These are phyloP conservation scores for Neolamprologus sp. DNA, from an alignment of 2,113 vertebrate genomes.

Conservation along the genomic window DNA sequence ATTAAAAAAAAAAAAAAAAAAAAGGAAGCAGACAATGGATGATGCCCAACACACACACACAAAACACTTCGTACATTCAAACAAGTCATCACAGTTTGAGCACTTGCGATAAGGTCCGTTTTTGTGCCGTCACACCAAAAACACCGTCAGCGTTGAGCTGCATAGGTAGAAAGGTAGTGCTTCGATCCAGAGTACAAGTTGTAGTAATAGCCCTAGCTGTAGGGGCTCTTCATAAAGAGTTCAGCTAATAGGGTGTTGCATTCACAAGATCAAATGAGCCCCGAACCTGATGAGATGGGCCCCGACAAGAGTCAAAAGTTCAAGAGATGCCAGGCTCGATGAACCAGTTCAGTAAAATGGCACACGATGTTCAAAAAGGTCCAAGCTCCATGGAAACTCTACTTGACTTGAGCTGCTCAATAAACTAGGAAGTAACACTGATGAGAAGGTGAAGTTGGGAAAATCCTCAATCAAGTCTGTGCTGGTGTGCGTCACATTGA, in stretches of 20 bases:
- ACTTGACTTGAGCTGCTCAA: background rate
- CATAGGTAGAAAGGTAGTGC: constrained; percentile 67
- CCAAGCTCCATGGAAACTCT: background rate
- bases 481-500: constrained; percentile 50
- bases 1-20: background rate
- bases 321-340: background rate
- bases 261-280: constrained; percentile 20
- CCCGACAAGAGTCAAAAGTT: background rate
- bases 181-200: constrained; percentile 26
- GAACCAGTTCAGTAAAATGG: constrained; percentile 31
- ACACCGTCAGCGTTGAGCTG: constrained; percentile 54
- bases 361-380: constrained; percentile 15
- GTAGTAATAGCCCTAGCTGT: constrained; percentile 17
- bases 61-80: constrained; percentile 69
- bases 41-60: constrained; percentile 29
- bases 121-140: constrained; percentile 66
- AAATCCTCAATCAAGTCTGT: background rate
- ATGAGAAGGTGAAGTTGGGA: background rate
- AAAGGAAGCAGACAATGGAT: rapidly evolving
- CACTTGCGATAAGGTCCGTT: constrained; percentile 61
- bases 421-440: background rate
- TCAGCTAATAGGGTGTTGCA: background rate
- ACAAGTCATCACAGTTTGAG: constrained; percentile 83
- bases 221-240: background rate
- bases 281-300: background rate